Evolutionary conservation across 2,113 vertebrate genomes (phyloP).

Genomic region (Columba livia): DNA sequence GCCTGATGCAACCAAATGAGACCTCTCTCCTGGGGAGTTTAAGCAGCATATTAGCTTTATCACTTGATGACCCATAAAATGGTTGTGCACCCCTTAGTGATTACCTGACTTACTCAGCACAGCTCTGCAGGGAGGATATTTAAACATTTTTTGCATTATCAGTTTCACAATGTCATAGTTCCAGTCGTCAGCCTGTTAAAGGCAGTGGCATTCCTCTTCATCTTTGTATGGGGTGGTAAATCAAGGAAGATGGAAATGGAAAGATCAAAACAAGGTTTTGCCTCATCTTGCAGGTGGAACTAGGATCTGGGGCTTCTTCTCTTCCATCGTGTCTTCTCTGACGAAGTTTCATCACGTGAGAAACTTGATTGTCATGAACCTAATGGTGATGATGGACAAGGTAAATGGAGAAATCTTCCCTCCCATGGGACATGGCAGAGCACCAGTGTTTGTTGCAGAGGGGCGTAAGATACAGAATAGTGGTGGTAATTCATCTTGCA

Average conservation of each 20-base stretch:
- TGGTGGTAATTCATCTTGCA: not conserved
- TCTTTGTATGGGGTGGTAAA: not conserved
- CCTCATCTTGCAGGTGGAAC: rapidly evolving
- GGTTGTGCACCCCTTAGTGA: slow-evolving; percentile 71
- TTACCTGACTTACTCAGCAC: slow-evolving; percentile 71
- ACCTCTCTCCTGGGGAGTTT: slow-evolving; percentile 49
- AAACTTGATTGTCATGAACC: not conserved
- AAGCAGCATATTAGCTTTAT: slow-evolving; percentile 59
- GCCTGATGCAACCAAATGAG: slow-evolving; percentile 17
- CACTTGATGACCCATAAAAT: slow-evolving; percentile 73
- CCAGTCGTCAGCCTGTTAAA: not conserved
- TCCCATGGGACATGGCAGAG: rapidly evolving
- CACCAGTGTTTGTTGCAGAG: rapidly evolving
- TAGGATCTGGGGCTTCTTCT: not conserved
- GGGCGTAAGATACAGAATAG: rapidly evolving
- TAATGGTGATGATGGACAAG: rapidly evolving
- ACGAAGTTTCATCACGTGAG: not conserved
- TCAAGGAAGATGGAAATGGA: not conserved
- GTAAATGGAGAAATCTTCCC: not conserved
- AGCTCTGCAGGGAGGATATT: slow-evolving; percentile 55
- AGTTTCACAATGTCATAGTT: slow-evolving; percentile 44
- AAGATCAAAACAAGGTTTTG: not conserved
- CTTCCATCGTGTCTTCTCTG: not conserved
- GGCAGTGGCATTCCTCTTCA: not conserved
- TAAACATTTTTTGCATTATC: slow-evolving; percentile 70